Base-by-base conservation (phyloP, 2,113 vertebrate species). In the Acinonyx jubatus region DNA sequence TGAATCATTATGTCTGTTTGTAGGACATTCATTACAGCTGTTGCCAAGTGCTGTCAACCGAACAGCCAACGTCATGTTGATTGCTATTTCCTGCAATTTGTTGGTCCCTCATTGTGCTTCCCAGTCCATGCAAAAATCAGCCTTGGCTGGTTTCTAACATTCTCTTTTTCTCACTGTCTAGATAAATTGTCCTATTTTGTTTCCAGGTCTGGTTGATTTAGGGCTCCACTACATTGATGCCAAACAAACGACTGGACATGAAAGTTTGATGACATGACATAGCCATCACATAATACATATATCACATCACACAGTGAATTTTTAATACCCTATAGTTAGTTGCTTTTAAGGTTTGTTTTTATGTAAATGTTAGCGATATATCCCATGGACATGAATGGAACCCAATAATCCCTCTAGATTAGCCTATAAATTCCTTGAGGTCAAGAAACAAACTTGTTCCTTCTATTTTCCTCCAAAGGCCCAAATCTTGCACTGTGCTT, bases 61-160 rank as follows among this genome's bases (percentile, higher is more conserved):
- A 73, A 98, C 45, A 95, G 25, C 55, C 65, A 94, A 52, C 57
- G 2, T 7, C 50, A 11, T 45, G 63, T 65, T 91, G 78, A 95
- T 84, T 52, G 66, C 29, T 89, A 31, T 33, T 97, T 86, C 63
- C 63, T 83, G 16, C 10, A 31, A 76, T 57, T 95, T 82, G 52
- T 41, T 66, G 83, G 13, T 63, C n/a, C 82, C 25, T 66, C 25
- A 84, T 36, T 96, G 95, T 88, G 74, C 95, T 98, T 97, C 94
- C 76, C 97, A 94, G 95, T 91, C 73, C 68, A 93, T 31, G 68
- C 25, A 92, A 94, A 94, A 96, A 92, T 48, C 9, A 90, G 65
- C 2, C 16, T 89, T 98, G 1, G 8, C 31, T 9, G 19, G 4
- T 84, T 68, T 95, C 33, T 93, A 18, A 36, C 15, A 29, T 83